phyloP scores from a whole-genome alignment of 2,888 invertebrate species.

The Pogonocherus hispidulus region DNA sequence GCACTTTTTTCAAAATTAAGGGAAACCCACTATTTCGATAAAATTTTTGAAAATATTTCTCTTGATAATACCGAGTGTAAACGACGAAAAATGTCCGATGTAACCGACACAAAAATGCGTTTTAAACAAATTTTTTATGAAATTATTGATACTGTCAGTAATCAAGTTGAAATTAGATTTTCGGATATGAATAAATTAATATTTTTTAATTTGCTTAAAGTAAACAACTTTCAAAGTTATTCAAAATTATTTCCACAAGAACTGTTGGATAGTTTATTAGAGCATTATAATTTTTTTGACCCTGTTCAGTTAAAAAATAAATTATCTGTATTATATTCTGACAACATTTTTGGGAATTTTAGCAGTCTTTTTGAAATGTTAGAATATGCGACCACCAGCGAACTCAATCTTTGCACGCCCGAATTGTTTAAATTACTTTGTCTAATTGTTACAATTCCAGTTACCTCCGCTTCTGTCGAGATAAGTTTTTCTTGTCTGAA shows the following conservation, averaged over 20 bases:
- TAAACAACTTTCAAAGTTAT: neutral
- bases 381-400: neutral
- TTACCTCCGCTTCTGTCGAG: constrained; percentile 19
- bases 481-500: constrained; percentile 6
- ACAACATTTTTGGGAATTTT: neutral
- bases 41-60: neutral
- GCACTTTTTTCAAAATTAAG: neutral
- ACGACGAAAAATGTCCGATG: neutral
- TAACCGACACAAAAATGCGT: neutral
- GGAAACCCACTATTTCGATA: neutral
- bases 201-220: neutral
- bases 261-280: neutral
- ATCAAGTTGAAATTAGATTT: neutral
- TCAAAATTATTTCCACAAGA: neutral
- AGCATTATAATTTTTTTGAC: neutral
- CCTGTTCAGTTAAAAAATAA: neutral
- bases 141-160: neutral
- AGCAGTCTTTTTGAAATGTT: neutral
- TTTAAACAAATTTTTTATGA: neutral
- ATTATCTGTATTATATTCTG: neutral
- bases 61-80: neutral
- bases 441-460: constrained; percentile 12
- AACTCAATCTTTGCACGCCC: neutral
- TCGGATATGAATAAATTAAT: neutral
- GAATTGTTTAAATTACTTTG: constrained; percentile 17